These are phyloP conservation scores for Macrotrachela quadricornifera DNA, from an alignment of 1,140 invertebrate species.

Conservation along the genomic window DNA sequence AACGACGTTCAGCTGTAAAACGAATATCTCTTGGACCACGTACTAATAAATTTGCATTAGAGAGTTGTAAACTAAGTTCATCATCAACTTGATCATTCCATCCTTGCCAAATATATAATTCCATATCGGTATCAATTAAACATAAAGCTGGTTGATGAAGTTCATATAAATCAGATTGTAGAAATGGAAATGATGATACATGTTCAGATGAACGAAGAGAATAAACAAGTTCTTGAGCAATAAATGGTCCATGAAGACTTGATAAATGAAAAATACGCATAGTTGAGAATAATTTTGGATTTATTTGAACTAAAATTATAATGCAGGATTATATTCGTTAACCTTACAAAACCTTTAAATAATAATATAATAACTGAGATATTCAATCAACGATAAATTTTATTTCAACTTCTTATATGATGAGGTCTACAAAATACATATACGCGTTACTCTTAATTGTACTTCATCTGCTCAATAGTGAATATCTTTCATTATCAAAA, in stretches of 20 bases:
- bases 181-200: slow-evolving; percentile 49
- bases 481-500: too few species aligned
- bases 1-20: slow-evolving; percentile 55
- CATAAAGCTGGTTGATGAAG: slow-evolving; percentile 58
- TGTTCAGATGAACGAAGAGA: slow-evolving; percentile 26
- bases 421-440: too few species aligned
- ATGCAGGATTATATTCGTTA: too few species aligned
- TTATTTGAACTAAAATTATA: too few species aligned
- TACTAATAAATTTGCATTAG: slow-evolving; percentile 12
- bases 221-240: slow-evolving; percentile 48
- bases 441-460: too few species aligned
- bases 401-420: too few species aligned
- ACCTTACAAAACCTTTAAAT: too few species aligned
- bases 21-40: slow-evolving; percentile 47
- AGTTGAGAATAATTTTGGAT: too few species aligned
- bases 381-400: too few species aligned
- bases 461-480: too few species aligned
- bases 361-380: too few species aligned
- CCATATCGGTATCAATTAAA: slow-evolving; percentile 48
- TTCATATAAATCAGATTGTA: slow-evolving; percentile 57
- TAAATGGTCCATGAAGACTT: slow-evolving; percentile 48
- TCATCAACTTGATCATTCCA: slow-evolving; percentile 50
- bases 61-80: slow-evolving; percentile 15
- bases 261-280: slow-evolving; percentile 44
- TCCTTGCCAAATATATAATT: slow-evolving; percentile 75